Base-by-base conservation (phyloP, 2,888 invertebrate species). In the Pollenia angustigena region DNA sequence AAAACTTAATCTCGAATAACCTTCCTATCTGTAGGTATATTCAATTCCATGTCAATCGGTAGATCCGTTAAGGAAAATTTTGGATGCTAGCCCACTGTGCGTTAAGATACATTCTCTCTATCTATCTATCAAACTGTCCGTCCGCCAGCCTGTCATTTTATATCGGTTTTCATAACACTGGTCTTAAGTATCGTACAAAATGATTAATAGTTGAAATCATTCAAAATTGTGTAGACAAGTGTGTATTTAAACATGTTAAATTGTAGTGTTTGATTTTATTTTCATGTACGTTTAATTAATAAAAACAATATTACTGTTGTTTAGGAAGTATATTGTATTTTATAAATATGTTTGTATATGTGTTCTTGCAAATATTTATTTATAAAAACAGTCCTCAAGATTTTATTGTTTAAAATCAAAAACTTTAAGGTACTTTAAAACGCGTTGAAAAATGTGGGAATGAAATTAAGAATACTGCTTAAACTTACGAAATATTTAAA, bases 131-230 rank as follows among this genome's bases (percentile, higher is more conserved):
- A 11, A 44, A 52, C 44, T 10, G 50, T 42, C 60, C 9, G 8
- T 56, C 52, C 6, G 40, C 16, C 42, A 40, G 16, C 14, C 23
- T 81, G 46, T 60, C 58, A 79, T 56, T 46, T 64, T 54, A 48
- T 72, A 44, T 56, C 44, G 18, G 44, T 64, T 64, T 64, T 23
- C 54, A 66, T 46, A 46, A 76, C 12, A 71, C 50, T n/a, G 14
- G 7, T 11, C 14, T 44, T 10, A 50, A 54, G 40, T n/a, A 18
- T 54, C 46, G n/a, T 46, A 66, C 60, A 52, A 68, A 68, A 75
- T 85, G 79, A 85, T 85, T 54, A 85, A 85, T 74, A 32, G 68
- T 23, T 68, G 46, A 18, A 80, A 74, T 74, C 52, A 74, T 85
- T 80, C 60, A 48, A 11, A 80, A 74, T 80, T 80, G 48, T 80